Conservation (phyloP, 2,888 invertebrate species). For the Dryococelus australis region DNA sequence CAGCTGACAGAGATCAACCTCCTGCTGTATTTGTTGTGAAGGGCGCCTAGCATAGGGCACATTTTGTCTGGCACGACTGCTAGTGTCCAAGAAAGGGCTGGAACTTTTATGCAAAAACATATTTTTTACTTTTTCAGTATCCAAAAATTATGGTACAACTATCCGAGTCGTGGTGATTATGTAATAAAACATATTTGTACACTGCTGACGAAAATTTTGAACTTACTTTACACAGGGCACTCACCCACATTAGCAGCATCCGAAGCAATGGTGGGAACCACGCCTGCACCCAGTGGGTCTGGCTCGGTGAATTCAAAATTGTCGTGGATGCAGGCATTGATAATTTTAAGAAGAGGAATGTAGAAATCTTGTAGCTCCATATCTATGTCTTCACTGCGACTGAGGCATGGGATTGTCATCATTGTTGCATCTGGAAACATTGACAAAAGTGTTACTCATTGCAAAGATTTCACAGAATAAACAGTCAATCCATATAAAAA, state of each 20-base stretch:
- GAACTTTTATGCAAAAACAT: too few relatives aligned
- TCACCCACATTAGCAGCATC: constrained; percentile 18
- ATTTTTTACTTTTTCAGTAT: too few relatives aligned
- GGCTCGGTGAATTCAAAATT: constrained; percentile 50
- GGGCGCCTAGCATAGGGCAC: too few relatives aligned
- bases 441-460: neutral
- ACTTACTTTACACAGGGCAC: neutral
- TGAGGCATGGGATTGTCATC: neutral
- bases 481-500: too few relatives aligned
- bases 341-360: neutral
- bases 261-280: constrained; percentile 57
- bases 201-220: too few relatives aligned
- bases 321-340: neutral
- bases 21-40: too few relatives aligned
- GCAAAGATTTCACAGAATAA: neutral
- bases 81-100: too few relatives aligned
- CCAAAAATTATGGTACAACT: too few relatives aligned
- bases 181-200: too few relatives aligned
- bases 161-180: too few relatives aligned
- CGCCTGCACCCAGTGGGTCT: constrained; percentile 65
- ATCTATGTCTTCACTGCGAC: neutral
- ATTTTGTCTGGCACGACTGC: too few relatives aligned
- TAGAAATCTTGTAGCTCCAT: neutral
- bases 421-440: neutral
- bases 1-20: too few relatives aligned